Base-by-base conservation (phyloP, 2,888 invertebrate genomes). In the Odontomyia ornata region DNA sequence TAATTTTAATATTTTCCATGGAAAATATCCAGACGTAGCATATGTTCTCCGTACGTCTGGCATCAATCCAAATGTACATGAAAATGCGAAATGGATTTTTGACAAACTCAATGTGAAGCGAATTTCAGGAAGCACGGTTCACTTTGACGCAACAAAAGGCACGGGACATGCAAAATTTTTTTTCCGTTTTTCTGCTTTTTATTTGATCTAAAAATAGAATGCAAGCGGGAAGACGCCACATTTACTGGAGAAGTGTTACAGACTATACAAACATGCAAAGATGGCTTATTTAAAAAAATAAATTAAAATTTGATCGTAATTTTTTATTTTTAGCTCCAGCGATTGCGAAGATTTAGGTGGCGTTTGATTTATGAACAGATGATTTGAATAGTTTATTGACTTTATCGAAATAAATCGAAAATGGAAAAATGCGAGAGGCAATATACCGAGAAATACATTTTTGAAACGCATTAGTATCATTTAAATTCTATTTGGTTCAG, bases 71-170 rank as follows among this genome's bases (percentile, higher is more conserved):
- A 52, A n/a, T 18, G n/a, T 52, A 18, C 52, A 52, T 18, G 52
- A 18, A n/a, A 52, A n/a, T 52, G 52, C 52, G n/a, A 52, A 52
- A 52, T 52, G 15, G 52, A 52, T 52, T 52, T 52, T 52, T 52
- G 52, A 52, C 52, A 52, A 52, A 52, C 52, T 52, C 52, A 52
- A 52, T 15, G 36, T 5, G 5, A 36, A 9, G 36, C 36, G 9
- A 36, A 3, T 36, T 36, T 36, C 9, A 3, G 5, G 36, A 36
- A 36, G n/a, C n/a, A 36, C 9, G 36, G 3, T 5, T 36, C 9
- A 36, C 36, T 9, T 36, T 36, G 36, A 36, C 36, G 36, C 9
- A 36, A 9, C 36, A 9, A 36, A 36, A 36, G 9, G 9, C 36
- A 5, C 36, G 3, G 36, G 36, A 36, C 3, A 36, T 36, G 36